Percentiles rank a stretch among this genome's conserved stretches.
phyloP scores from a whole-genome alignment of 1,140 invertebrate genomes.

The Rhynchophorus ferrugineus region DNA sequence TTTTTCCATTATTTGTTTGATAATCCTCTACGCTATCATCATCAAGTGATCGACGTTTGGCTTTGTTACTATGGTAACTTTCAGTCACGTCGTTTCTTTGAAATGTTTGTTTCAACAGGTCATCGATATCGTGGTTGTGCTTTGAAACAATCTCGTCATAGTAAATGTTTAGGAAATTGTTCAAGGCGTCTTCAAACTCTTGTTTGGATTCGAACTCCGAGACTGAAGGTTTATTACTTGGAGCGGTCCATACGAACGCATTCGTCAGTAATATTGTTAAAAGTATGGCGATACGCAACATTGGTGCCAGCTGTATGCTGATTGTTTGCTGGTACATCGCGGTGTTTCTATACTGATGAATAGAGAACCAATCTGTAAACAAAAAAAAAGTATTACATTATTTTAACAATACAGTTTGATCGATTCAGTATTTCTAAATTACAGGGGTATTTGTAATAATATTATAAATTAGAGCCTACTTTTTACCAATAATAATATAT shows the following conservation, averaged over 20 bases:
- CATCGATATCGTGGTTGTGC: not conserved
- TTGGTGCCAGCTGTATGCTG: not conserved
- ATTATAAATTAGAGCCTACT: no score
- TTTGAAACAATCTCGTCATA: constrained; percentile 2
- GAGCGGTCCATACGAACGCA: not conserved
- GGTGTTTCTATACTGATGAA: no score
- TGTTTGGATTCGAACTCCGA: not conserved
- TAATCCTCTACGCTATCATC: not conserved
- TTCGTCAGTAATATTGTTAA: not conserved
- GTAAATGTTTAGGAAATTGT: constrained; percentile 6
- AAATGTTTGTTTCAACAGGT: not conserved
- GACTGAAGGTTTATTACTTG: not conserved
- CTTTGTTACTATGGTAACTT: not conserved
- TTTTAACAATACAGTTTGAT: no score
- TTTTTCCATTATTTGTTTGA: not conserved
- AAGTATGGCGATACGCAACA: not conserved
- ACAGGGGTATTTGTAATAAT: no score
- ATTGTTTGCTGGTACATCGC: no score
- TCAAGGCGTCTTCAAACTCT: constrained; percentile 9
- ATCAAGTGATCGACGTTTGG: not conserved
- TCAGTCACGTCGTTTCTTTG: no score
- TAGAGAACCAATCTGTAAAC: no score
- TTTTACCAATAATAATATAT: no score
- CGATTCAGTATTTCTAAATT: no score
- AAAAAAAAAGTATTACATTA: no score